These are phyloP conservation scores for Agapornis roseicollis DNA, from an alignment of 2,113 vertebrate species.

Conservation along the genomic window DNA sequence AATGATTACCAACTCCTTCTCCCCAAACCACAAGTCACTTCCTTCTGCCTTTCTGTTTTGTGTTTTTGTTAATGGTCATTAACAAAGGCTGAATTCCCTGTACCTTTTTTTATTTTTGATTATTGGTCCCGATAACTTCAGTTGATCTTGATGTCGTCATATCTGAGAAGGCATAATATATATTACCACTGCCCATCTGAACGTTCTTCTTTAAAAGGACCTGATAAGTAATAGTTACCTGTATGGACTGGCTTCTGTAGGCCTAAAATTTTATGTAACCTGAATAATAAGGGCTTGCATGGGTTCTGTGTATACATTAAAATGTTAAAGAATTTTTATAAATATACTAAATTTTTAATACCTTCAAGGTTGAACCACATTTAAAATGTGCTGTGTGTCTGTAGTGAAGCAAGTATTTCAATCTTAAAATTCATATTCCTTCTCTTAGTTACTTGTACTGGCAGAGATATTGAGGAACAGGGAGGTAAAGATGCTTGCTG, in stretches of 20 bases:
- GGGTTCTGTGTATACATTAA: neutral
- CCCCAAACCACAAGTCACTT: neutral
- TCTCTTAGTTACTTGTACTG: neutral
- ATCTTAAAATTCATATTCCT: neutral
- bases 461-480: neutral
- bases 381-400: neutral
- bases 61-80: neutral
- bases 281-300: neutral
- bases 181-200: neutral
- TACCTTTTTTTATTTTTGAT: neutral
- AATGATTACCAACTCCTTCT: neutral
- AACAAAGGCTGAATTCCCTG: neutral
- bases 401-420: neutral
- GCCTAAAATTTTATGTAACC: neutral
- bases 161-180: neutral
- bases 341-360: neutral
- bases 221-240: neutral
- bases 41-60: neutral
- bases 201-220: neutral
- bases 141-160: neutral
- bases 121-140: neutral
- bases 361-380: neutral
- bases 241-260: neutral
- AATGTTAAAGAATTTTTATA: neutral
- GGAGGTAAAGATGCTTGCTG: constrained; percentile 28